A percentile compares a stretch with the other conserved stretches of the same genome.
These are phyloP conservation scores for Aporrectodea caliginosa DNA, from an alignment of 1,140 invertebrate species.

Conservation along the genomic window DNA sequence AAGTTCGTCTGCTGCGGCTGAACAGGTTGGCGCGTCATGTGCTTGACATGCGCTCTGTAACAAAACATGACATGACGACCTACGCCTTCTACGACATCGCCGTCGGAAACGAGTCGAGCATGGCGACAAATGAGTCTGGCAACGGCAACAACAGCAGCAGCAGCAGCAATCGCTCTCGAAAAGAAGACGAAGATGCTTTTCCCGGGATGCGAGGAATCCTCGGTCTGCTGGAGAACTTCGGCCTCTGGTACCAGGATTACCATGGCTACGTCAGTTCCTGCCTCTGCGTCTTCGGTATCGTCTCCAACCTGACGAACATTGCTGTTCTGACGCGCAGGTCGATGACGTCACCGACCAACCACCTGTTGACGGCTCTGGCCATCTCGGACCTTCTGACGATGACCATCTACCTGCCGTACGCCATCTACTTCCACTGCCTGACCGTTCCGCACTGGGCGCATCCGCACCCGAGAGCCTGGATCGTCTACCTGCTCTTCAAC, in stretches of 20 bases:
- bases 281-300: conserved; percentile 79
- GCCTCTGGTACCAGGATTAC: conserved; percentile 50
- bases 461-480: conserved; percentile 36
- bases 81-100: no score
- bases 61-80: no score
- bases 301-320: conserved; percentile 85
- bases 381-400: conserved; percentile 80
- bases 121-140: no score
- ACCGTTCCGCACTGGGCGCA: conserved; percentile 9
- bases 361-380: conserved; percentile 76
- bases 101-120: no score
- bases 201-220: not conserved
- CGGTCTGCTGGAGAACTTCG: conserved; percentile 33
- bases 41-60: no score
- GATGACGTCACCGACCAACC: conserved; percentile 77
- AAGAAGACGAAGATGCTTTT: no score
- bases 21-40: no score
- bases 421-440: conserved; percentile 61
- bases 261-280: conserved; percentile 69
- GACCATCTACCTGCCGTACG: conserved; percentile 79
- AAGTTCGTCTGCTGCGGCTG: no score
- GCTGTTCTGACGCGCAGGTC: conserved; percentile 79
- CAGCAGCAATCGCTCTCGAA: no score
- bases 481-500: conserved; percentile 46
- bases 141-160: no score